Conservation (phyloP, 2,888 invertebrate genomes). For the Odontothrips loti region DNA sequence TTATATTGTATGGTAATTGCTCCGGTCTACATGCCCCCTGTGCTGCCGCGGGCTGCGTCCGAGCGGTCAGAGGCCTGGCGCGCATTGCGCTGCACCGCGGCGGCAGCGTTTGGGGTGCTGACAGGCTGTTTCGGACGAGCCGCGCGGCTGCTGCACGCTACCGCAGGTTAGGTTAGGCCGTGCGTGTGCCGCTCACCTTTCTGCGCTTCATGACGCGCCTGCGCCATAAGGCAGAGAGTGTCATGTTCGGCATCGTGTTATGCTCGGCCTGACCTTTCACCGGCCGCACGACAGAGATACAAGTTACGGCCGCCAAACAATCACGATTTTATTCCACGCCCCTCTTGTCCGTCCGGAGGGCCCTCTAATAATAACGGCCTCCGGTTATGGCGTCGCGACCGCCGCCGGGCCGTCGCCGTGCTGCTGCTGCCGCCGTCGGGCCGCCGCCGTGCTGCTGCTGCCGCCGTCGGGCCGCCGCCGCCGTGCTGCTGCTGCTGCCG, state of each 20-base stretch:
- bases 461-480: too few species aligned
- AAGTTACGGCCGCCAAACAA: background rate
- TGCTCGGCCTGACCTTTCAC: slow-evolving; percentile 9
- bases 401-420: background rate
- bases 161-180: too few species aligned
- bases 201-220: too few species aligned
- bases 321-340: slow-evolving; percentile 20
- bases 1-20: slow-evolving; percentile 18
- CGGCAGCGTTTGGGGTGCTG: too few species aligned
- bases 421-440: too few species aligned
- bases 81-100: too few species aligned
- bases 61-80: too few species aligned
- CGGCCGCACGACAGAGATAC: background rate
- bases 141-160: too few species aligned
- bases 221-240: slow-evolving; percentile 8
- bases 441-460: too few species aligned
- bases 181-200: too few species aligned
- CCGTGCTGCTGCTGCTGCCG: too few species aligned
- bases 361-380: background rate
- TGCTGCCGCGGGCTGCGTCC: background rate
- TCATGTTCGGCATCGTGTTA: slow-evolving; percentile 14
- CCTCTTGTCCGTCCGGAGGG: background rate
- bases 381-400: background rate
- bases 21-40: background rate
- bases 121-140: too few species aligned